Evolutionary conservation across 2,113 vertebrate species (phyloP).

Genomic region (Semnopithecus entellus): DNA sequence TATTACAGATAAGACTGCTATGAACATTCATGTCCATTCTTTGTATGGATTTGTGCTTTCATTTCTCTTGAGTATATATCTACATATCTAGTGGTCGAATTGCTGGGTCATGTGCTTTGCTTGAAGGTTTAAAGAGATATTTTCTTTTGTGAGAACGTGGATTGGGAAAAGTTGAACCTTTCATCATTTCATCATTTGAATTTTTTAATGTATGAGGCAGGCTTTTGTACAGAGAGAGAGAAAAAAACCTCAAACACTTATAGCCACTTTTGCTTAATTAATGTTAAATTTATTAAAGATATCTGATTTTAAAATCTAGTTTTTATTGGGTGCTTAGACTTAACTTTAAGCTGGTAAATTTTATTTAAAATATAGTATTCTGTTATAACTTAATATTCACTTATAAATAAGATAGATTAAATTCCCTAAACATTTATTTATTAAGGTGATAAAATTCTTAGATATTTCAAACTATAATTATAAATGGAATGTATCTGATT

Average conservation of each 20-base stretch:
- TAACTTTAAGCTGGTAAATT: constrained; percentile 32
- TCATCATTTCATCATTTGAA: background rate
- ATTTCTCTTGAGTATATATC: background rate
- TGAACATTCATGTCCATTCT: background rate
- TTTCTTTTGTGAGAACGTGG: background rate
- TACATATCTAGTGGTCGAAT: background rate
- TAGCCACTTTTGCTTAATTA: background rate
- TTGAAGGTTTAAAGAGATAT: background rate
- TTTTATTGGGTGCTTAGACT: constrained; percentile 24
- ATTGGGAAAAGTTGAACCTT: background rate
- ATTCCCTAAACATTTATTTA: constrained; percentile 41
- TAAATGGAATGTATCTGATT: constrained; percentile 18
- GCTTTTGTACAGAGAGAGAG: background rate
- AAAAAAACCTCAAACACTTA: background rate
- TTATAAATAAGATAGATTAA: constrained; percentile 6
- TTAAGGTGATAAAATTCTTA: constrained; percentile 11
- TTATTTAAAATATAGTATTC: constrained; percentile 5
- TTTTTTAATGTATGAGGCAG: background rate
- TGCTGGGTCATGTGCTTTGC: background rate
- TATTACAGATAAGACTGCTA: background rate
- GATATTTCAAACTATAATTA: constrained; percentile 42
- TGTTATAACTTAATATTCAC: constrained; percentile 12
- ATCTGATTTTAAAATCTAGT: constrained; percentile 29
- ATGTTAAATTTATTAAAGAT: constrained; percentile 12
- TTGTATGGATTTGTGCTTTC: background rate